A percentile compares a stretch with the other conserved stretches of the same genome.
These are phyloP conservation scores for Sebastolobus altivelis DNA, from an alignment of 2,797 vertebrate genomes.

Conservation along the genomic window DNA sequence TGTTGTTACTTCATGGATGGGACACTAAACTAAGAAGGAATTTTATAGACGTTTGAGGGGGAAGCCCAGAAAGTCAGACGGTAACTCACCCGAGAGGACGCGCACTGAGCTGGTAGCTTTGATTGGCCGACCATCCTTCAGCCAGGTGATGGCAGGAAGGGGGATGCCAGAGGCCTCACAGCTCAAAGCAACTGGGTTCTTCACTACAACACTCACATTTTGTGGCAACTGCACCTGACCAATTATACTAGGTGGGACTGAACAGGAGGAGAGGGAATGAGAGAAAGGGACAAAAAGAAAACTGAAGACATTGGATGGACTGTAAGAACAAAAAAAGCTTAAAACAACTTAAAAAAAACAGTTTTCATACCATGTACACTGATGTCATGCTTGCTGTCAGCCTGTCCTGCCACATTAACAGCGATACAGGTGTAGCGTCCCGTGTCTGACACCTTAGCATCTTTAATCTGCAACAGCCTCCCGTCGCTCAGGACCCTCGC, in stretches of 20 bases:
- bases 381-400: slow-evolving; percentile 91
- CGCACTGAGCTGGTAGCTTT: slow-evolving; percentile 83
- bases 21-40: neutral
- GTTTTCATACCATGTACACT: slow-evolving; percentile 91
- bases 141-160: slow-evolving; percentile 92
- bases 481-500: slow-evolving; percentile 85
- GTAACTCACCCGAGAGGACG: slow-evolving; percentile 90
- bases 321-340: neutral
- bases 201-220: slow-evolving; percentile 93
- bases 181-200: slow-evolving; percentile 90
- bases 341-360: neutral
- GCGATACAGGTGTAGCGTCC: slow-evolving; percentile 95
- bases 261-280: neutral
- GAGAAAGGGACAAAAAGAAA: neutral
- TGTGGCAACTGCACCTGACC: slow-evolving; percentile 86
- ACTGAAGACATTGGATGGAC: neutral
- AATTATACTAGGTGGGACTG: slow-evolving; percentile 91
- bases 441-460: slow-evolving; percentile 87
- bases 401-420: slow-evolving; percentile 92
- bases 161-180: slow-evolving; percentile 96
- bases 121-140: slow-evolving; percentile 90
- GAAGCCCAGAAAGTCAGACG: neutral
- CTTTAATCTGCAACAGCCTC: slow-evolving; percentile 85
- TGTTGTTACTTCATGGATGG: neutral
- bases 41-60: neutral